Conservation (phyloP, 2,797 vertebrate genomes). For the Pseudochromis fuscus region DNA sequence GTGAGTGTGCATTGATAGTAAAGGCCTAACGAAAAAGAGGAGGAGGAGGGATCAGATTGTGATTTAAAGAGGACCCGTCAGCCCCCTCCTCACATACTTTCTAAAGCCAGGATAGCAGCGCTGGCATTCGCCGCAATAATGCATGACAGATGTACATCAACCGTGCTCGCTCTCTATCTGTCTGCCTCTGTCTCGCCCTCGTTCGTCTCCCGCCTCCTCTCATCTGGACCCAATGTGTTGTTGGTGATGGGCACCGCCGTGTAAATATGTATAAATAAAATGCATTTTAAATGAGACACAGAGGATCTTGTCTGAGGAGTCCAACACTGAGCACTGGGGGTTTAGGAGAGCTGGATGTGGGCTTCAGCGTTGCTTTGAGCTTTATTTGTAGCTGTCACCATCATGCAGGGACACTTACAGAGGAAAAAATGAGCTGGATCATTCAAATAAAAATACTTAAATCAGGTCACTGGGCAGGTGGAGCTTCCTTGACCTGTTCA, state of each 20-base stretch:
- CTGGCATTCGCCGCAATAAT: slow-evolving; percentile 85
- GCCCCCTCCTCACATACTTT: slow-evolving; percentile 79
- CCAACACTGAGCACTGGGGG: slow-evolving; percentile 21
- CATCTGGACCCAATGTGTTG: slow-evolving; percentile 84
- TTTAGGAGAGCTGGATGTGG: slow-evolving; percentile 6
- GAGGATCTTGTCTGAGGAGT: slow-evolving; percentile 34
- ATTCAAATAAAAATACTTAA: slow-evolving; percentile 1
- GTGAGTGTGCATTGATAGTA: slow-evolving; percentile 54
- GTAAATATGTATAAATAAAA: too few species aligned
- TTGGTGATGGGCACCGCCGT: slow-evolving; percentile 73
- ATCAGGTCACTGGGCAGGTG: background rate
- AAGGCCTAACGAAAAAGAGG: slow-evolving; percentile 40
- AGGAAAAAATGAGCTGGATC: background rate
- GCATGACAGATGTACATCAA: slow-evolving; percentile 88
- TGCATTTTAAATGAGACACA: slow-evolving; percentile 34
- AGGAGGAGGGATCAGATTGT: slow-evolving; percentile 59
- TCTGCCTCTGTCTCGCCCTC: slow-evolving; percentile 7
- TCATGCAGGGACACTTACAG: background rate
- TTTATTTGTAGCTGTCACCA: too few species aligned
- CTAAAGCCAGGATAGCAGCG: slow-evolving; percentile 80
- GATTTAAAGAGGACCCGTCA: slow-evolving; percentile 74
- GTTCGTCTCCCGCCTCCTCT: slow-evolving; percentile 50
- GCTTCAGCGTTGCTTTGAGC: slow-evolving; percentile 2
- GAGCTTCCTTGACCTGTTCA: background rate
- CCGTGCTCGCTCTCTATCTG: slow-evolving; percentile 62